Percentiles rank a stretch among this genome's conserved stretches.
Evolutionary conservation across 2,797 vertebrate species (phyloP).

Genomic region (Semaprochilodus insignis): DNA sequence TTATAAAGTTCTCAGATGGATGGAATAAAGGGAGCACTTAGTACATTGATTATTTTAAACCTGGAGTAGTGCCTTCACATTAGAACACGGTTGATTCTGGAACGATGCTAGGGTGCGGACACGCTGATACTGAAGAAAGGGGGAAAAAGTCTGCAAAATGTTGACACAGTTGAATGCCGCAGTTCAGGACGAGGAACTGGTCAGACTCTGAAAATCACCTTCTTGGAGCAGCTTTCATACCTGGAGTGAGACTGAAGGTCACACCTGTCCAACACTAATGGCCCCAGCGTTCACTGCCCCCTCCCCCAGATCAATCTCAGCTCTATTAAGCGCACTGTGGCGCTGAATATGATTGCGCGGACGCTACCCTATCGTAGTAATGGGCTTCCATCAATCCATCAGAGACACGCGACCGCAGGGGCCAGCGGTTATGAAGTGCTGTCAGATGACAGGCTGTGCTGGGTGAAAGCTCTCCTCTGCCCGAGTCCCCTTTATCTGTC

Average conservation of each 20-base stretch:
- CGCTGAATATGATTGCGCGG: conserved; percentile 85
- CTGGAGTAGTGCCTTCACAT: not conserved
- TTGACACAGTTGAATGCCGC: not conserved
- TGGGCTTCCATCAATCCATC: conserved; percentile 86
- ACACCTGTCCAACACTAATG: conserved; percentile 73
- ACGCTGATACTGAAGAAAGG: not conserved
- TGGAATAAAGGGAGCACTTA: not conserved
- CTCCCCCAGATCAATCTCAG: conserved; percentile 82
- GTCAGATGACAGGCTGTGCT: conserved; percentile 74
- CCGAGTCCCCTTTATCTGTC: conserved; percentile 58
- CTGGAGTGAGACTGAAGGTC: conserved; percentile 81
- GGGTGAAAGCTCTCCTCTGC: conserved; percentile 53
- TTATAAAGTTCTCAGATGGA: not conserved
- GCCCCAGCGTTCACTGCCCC: conserved; percentile 62
- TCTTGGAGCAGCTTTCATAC: conserved; percentile 57
- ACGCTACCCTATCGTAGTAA: conserved; percentile 77
- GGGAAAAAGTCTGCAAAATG: not conserved
- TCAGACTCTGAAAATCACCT: conserved; percentile 52
- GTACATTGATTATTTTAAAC: not conserved
- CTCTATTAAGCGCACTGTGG: conserved; percentile 78
- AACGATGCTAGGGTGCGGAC: not conserved
- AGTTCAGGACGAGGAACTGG: not conserved
- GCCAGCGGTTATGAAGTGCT: conserved; percentile 83
- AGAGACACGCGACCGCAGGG: conserved; percentile 75
- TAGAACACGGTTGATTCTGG: not conserved